phyloP scores from a whole-genome alignment of 2,888 invertebrate genomes.

The Ptychoptera contaminata region DNA sequence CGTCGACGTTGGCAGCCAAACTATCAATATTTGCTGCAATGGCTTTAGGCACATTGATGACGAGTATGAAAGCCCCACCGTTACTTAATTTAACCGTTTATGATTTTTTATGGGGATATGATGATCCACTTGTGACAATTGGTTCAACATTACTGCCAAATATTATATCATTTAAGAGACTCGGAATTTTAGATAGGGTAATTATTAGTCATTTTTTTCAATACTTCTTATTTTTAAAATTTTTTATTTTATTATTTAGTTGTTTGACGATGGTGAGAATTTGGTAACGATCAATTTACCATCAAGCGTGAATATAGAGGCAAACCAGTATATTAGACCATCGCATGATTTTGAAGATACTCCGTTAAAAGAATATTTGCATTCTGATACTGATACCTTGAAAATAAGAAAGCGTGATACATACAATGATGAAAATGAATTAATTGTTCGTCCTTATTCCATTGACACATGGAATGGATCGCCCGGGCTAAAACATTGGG shows the following conservation, averaged over 20 bases:
- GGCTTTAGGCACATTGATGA: slow-evolving; percentile 41
- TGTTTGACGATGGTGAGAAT: slow-evolving; percentile 47
- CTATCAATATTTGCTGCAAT: slow-evolving; percentile 34
- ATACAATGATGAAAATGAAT: slow-evolving; percentile 20
- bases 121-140: slow-evolving; percentile 52
- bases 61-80: slow-evolving; percentile 39
- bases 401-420: slow-evolving; percentile 17
- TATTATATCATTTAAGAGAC: slow-evolving; percentile 55
- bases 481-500: slow-evolving; percentile 52
- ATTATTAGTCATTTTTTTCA: slow-evolving; percentile 18
- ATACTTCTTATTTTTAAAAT: slow-evolving; percentile 10
- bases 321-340: not conserved
- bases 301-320: slow-evolving; percentile 5
- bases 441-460: slow-evolving; percentile 29
- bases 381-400: not conserved
- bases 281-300: slow-evolving; percentile 37
- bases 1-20: slow-evolving; percentile 22
- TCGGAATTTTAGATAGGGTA: slow-evolving; percentile 70
- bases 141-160: slow-evolving; percentile 55
- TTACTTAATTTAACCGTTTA: slow-evolving; percentile 47
- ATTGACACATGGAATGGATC: slow-evolving; percentile 47
- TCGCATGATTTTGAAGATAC: too few relatives aligned
- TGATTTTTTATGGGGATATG: slow-evolving; percentile 69
- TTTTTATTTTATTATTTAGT: slow-evolving; percentile 26
- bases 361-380: too few relatives aligned